phyloP scores from a whole-genome alignment of 2,888 invertebrate genomes.

The Orthonychiurus folsomi region DNA sequence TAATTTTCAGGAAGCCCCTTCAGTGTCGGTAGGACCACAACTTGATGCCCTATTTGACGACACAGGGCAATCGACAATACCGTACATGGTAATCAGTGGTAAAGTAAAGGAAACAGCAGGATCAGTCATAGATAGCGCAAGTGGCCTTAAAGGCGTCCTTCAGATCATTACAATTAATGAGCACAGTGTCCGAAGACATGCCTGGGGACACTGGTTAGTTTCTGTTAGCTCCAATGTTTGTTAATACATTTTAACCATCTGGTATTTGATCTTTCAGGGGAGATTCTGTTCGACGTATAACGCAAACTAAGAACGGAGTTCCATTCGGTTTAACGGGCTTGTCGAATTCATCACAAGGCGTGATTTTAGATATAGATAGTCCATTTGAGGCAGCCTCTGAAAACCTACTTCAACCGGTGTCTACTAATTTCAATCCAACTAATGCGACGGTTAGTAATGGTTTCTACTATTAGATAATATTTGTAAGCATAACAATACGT shows the following conservation, averaged over 20 bases:
- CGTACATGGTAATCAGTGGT: conserved; percentile 30
- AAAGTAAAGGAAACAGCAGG: conserved; percentile 23
- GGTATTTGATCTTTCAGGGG: conserved; percentile 22
- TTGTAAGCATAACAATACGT: conserved; percentile 2
- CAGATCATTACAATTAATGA: conserved; percentile 37
- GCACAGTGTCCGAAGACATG: conserved; percentile 32
- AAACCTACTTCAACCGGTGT: conserved; percentile 32
- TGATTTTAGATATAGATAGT: conserved; percentile 31
- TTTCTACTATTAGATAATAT: too few relatives aligned
- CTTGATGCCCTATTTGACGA: conserved; percentile 22
- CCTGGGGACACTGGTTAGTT: conserved; percentile 36
- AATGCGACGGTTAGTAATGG: conserved; percentile 19
- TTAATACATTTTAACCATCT: not conserved
- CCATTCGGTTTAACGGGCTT: conserved; percentile 31
- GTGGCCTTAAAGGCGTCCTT: conserved; percentile 33
- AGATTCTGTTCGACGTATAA: conserved; percentile 31
- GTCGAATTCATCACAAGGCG: conserved; percentile 9
- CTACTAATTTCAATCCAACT: conserved; percentile 36
- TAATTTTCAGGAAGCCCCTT: conserved; percentile 32
- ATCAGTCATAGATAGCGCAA: conserved; percentile 28
- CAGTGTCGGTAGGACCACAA: conserved; percentile 28
- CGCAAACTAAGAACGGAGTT: conserved; percentile 33
- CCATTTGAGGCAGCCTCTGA: conserved; percentile 32
- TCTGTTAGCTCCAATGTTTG: not conserved
- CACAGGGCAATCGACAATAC: conserved; percentile 12